phyloP scores from a whole-genome alignment of 2,113 vertebrate genomes.

The Procapra przewalskii region DNA sequence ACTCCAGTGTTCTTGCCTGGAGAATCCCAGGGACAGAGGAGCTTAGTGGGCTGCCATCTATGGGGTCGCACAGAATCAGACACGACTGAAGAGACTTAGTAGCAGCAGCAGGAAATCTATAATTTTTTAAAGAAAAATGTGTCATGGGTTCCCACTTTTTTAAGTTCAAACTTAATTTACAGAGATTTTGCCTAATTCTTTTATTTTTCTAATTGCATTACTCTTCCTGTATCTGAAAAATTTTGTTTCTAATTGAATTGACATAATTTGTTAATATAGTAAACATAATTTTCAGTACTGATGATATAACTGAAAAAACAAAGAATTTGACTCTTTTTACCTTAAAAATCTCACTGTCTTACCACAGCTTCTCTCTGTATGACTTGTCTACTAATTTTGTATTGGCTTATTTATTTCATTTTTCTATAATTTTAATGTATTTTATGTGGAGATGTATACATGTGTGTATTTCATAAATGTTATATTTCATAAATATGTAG shows the following conservation, averaged over 20 bases:
- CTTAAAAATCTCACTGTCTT: background rate
- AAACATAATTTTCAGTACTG: background rate
- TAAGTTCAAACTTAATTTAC: background rate
- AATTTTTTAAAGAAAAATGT: background rate
- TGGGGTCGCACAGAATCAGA: fast-evolving
- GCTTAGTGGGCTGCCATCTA: too few species aligned
- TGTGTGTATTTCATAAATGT: background rate
- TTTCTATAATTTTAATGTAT: background rate
- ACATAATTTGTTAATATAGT: background rate
- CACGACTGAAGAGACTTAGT: too few species aligned
- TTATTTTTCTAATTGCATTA: background rate
- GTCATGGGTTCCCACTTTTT: background rate
- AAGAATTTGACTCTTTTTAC: background rate
- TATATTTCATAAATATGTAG: background rate
- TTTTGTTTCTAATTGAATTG: background rate
- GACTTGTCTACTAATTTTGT: background rate
- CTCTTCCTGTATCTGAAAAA: background rate
- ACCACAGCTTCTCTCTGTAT: background rate
- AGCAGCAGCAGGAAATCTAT: background rate
- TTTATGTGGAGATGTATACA: background rate
- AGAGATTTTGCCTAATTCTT: background rate
- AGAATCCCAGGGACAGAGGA: too few species aligned
- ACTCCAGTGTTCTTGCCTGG: too few species aligned
- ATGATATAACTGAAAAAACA: background rate
- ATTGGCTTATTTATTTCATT: background rate